Evolutionary conservation across 2,113 vertebrate genomes (phyloP).

Genomic region (Ageneiosus marmoratus): DNA sequence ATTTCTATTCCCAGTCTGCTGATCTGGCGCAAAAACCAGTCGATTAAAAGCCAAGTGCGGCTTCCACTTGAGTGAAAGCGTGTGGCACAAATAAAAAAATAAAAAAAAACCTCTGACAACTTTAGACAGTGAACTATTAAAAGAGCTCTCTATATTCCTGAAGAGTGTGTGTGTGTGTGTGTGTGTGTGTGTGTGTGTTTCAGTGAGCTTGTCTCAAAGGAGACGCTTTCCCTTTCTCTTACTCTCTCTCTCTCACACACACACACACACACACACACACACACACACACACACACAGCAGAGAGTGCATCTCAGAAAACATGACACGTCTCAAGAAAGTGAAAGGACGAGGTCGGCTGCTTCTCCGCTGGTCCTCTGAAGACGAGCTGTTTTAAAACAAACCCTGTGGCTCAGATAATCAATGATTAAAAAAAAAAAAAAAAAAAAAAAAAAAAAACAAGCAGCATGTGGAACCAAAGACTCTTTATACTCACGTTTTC

Average conservation of each 20-base stretch:
- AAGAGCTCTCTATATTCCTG: slow-evolving; percentile 24
- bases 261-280: slow-evolving; percentile 22
- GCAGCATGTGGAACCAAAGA: slow-evolving; percentile 24
- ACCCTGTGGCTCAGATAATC: slow-evolving; percentile 52
- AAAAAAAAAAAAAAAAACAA: slow-evolving; percentile 42
- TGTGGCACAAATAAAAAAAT: slow-evolving; percentile 6
- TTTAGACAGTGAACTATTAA: slow-evolving; percentile 36
- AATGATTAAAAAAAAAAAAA: slow-evolving; percentile 35
- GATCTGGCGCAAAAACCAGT: slow-evolving; percentile 39
- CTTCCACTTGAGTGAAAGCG: slow-evolving; percentile 27
- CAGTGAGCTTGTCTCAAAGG: slow-evolving; percentile 31
- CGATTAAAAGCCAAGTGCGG: slow-evolving; percentile 47
- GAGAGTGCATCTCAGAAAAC: slow-evolving; percentile 41
- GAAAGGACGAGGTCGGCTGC: slow-evolving; percentile 36
- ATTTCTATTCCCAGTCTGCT: slow-evolving; percentile 43
- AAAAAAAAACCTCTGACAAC: slow-evolving; percentile 31
- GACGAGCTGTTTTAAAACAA: slow-evolving; percentile 53
- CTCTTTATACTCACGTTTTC: slow-evolving; percentile 44
- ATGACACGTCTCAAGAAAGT: slow-evolving; percentile 49
- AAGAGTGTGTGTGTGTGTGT: slow-evolving; percentile 20
- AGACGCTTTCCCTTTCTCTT: neutral
- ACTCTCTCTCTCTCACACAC: slow-evolving; percentile 8
- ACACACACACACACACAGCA: slow-evolving; percentile 28
- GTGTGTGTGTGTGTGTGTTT: neutral
- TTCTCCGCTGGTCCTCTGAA: slow-evolving; percentile 49